A percentile compares a stretch with the other conserved stretches of the same genome.
phyloP scores from a whole-genome alignment of 2,888 invertebrate genomes.

The Salticus scenicus region DNA sequence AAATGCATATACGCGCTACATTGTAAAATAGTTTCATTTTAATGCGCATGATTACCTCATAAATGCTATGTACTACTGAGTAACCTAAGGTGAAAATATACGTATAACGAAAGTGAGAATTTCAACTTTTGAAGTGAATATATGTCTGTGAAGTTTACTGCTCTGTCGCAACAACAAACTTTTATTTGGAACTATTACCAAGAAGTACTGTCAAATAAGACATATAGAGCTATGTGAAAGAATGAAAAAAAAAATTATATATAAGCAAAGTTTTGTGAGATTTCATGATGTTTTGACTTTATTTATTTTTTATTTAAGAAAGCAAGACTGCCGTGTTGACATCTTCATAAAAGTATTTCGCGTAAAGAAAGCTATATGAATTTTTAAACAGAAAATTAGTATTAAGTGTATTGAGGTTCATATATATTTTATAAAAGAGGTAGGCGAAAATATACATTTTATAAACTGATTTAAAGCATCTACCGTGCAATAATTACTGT shows the following conservation, averaged over 20 bases:
- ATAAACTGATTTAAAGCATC: too few species aligned
- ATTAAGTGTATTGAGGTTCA: too few species aligned
- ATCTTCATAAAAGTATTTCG: conserved; percentile 52
- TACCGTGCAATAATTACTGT: too few species aligned
- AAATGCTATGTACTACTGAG: not conserved
- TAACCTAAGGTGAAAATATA: conserved; percentile 43
- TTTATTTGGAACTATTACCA: not conserved
- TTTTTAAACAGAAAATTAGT: too few species aligned
- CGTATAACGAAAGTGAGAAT: conserved; percentile 24
- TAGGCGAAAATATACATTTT: too few species aligned
- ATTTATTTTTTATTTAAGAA: not conserved
- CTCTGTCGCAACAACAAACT: not conserved
- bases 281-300: not conserved
- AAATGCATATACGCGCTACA: not conserved
- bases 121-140: too few species aligned
- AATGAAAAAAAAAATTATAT: too few species aligned
- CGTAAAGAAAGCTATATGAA: conserved; percentile 15
- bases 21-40: conserved; percentile 4
- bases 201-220: not conserved
- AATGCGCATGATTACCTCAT: not conserved
- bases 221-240: not conserved
- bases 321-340: conserved; percentile 49
- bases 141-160: not conserved
- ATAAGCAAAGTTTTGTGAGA: not conserved
- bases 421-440: too few species aligned